Conservation (phyloP, 2,797 vertebrate species). For the Liparis tanakae region DNA sequence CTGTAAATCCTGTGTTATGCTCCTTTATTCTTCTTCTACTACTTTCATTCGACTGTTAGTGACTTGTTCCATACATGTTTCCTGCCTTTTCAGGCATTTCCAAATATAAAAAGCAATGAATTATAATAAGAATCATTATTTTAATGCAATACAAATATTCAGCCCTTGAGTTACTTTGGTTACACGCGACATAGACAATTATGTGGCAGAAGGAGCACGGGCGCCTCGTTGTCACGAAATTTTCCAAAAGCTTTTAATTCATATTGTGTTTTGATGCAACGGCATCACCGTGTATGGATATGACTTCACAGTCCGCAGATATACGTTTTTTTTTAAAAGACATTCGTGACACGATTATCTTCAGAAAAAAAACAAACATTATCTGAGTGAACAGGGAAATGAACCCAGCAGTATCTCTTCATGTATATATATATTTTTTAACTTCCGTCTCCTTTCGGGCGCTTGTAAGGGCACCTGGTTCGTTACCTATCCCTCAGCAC, state of each 20-base stretch:
- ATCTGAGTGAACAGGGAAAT: constrained; percentile 68
- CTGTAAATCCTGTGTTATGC: background rate
- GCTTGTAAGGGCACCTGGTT: constrained; percentile 51
- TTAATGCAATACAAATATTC: background rate
- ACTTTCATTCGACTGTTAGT: background rate
- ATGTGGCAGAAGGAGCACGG: background rate
- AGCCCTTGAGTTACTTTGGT: background rate
- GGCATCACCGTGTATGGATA: constrained; percentile 31
- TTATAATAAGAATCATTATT: background rate
- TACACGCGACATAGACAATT: constrained; percentile 1
- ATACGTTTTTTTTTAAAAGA: no score
- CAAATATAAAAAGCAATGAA: background rate
- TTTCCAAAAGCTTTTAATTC: constrained; percentile 41
- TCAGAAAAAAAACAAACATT: constrained; percentile 62
- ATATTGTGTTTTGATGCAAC: constrained; percentile 10
- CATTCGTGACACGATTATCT: constrained; percentile 55
- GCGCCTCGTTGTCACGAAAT: constrained; percentile 15
- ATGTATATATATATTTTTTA: constrained; percentile 16
- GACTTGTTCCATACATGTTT: background rate
- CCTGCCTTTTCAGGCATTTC: background rate
- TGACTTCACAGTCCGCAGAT: constrained; percentile 49
- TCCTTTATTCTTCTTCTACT: background rate
- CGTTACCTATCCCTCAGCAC: constrained; percentile 58
- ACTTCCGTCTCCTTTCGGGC: constrained; percentile 45
- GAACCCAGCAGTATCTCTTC: constrained; percentile 46